Conservation (phyloP, 2,113 vertebrate genomes). For the Gallinago undulata region DNA sequence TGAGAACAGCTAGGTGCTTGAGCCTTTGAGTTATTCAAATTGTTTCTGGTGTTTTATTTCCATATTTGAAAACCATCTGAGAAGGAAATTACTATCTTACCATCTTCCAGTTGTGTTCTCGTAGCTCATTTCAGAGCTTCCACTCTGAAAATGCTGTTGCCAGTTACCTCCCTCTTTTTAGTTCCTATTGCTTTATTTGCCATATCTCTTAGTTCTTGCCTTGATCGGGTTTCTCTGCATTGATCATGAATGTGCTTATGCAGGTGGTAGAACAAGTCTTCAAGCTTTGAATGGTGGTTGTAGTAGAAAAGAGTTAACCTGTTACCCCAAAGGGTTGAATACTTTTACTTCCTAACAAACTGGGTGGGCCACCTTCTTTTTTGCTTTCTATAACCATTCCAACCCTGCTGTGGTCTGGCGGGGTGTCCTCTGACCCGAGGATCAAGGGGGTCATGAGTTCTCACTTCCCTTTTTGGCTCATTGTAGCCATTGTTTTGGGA, state of each 20-base stretch:
- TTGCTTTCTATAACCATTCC: neutral
- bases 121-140: neutral
- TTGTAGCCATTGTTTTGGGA: neutral
- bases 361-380: neutral
- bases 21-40: neutral
- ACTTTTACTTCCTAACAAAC: neutral
- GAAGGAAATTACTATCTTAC: neutral
- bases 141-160: neutral
- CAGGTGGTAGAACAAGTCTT: neutral
- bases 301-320: neutral
- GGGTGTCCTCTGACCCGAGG: neutral
- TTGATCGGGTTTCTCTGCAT: neutral
- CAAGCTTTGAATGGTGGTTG: neutral
- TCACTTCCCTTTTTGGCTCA: neutral
- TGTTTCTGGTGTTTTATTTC: neutral
- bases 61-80: neutral
- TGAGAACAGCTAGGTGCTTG: neutral
- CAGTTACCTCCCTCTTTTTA: neutral
- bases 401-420: neutral
- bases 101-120: neutral
- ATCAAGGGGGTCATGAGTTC: neutral
- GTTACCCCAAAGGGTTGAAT: neutral
- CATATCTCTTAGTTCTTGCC: neutral
- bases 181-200: neutral
- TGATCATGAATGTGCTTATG: neutral